Percentiles rank a stretch among this genome's conserved stretches.
These are phyloP conservation scores for Petrocephalus schoutedeni DNA, from an alignment of 2,797 vertebrate species.

Conservation along the genomic window DNA sequence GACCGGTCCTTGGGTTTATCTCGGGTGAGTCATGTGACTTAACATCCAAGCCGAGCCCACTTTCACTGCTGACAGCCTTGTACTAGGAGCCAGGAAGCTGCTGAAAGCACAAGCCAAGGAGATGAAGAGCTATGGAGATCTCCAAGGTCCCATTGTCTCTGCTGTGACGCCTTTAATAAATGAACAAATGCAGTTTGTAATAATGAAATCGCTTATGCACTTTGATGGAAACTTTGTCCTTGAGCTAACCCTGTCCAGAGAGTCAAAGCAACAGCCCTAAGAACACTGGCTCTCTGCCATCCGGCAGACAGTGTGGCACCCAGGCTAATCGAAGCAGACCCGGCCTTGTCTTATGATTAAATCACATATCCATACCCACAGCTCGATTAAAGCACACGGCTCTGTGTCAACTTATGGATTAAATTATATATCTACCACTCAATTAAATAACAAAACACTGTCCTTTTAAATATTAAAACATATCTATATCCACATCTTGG, in stretches of 20 bases:
- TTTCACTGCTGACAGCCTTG: neutral
- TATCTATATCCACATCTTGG: neutral
- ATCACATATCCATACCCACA: slow-evolving; percentile 3
- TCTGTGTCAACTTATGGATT: neutral
- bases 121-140: neutral
- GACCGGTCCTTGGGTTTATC: neutral
- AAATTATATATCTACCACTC: neutral
- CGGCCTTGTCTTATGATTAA: neutral
- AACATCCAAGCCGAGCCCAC: neutral
- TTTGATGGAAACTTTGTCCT: neutral
- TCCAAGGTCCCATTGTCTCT: neutral
- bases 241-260: neutral
- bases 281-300: neutral
- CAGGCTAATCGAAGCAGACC: neutral
- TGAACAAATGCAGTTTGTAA: slow-evolving; percentile 6
- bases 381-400: neutral
- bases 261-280: neutral
- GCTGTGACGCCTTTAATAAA: neutral
- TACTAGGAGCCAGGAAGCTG: neutral
- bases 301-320: neutral
- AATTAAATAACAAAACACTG: neutral
- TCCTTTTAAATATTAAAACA: neutral
- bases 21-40: neutral
- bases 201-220: slow-evolving; percentile 19
- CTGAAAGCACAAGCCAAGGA: neutral